Base-by-base conservation (phyloP, 2,113 vertebrate species). In the Leucosticte australis region DNA sequence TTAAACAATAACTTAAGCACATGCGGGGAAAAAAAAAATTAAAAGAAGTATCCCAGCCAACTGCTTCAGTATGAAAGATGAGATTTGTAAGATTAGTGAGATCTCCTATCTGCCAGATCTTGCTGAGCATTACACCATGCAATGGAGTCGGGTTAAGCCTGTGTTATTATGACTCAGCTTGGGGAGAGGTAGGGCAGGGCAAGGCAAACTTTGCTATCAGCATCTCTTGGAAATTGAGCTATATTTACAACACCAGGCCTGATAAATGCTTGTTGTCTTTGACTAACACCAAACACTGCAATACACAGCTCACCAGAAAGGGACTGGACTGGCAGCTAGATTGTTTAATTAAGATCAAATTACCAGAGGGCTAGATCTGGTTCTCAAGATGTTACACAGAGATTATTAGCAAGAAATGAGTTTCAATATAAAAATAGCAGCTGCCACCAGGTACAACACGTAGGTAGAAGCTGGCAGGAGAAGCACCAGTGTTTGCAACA, bases 331-430 rank as follows among this genome's bases (percentile, higher is more conserved):
- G 88, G 86, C 90, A 96, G 49, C 76, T 83, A 31, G 65, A 68
- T 75, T 92, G 86, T 96, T 97, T 97, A 93, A 95, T 96, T 93
- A 96, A 93, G 91, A 94, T 93, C 57, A 39, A 84, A 89, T 97
- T 96, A 91, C 93, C 93, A 93, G 80, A 95, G 88, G 94, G 76
- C 73, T 91, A 78, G 83, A 94, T 86, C 73, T 84, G 80, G 41
- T 92, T 97, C 88, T 92, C 92, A 97, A 96, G 88, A 90, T 87
- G 46, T 75, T 93, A 91, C 76, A 42, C 0, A 20, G 37, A 92
- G 86, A 87, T 93, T 93, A 90, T 39, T 44, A 76, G 27, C 69
- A 76, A 92, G 64, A 92, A 95, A 88, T 57, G 37, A 86, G 44
- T 87, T 92, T 93, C 91, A 70, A 64, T 93, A 64, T 71, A 94